Conservation (phyloP, 2,797 vertebrate species). For the Novumbra hubbsi region DNA sequence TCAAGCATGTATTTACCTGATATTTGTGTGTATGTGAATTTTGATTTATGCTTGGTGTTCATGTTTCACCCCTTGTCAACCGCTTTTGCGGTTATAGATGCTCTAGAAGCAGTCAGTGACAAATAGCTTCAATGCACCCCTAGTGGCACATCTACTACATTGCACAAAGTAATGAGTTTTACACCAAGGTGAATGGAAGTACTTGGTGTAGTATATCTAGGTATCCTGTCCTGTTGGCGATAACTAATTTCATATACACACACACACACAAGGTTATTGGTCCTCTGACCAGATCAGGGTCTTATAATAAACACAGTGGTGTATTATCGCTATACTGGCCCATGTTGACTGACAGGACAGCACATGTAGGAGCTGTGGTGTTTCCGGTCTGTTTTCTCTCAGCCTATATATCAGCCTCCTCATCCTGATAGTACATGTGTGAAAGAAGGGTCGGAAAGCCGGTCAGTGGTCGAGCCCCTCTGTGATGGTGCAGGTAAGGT, state of each 20-base stretch:
- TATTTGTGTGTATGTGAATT: not conserved
- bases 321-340: constrained; percentile 27
- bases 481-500: constrained; percentile 26
- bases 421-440: not conserved
- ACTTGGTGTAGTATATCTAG: constrained; percentile 53
- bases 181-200: constrained; percentile 38
- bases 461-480: constrained; percentile 18
- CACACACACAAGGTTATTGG: not conserved
- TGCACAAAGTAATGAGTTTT: constrained; percentile 15
- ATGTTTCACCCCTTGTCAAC: not conserved
- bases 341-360: not conserved
- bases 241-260: not conserved
- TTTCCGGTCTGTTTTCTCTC: constrained; percentile 3
- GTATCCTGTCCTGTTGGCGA: constrained; percentile 26
- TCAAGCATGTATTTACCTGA: not conserved
- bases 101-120: constrained; percentile 3
- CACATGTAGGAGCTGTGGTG: not conserved
- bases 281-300: not conserved
- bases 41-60: not conserved
- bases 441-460: not conserved
- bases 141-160: constrained; percentile 70
- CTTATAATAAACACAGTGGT: not conserved
- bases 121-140: constrained; percentile 68
- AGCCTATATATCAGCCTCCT: constrained; percentile 14
- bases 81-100: constrained; percentile 2